Evolutionary conservation across 2,113 vertebrate genomes (phyloP).

Genomic region (Amazona guildingii): DNA sequence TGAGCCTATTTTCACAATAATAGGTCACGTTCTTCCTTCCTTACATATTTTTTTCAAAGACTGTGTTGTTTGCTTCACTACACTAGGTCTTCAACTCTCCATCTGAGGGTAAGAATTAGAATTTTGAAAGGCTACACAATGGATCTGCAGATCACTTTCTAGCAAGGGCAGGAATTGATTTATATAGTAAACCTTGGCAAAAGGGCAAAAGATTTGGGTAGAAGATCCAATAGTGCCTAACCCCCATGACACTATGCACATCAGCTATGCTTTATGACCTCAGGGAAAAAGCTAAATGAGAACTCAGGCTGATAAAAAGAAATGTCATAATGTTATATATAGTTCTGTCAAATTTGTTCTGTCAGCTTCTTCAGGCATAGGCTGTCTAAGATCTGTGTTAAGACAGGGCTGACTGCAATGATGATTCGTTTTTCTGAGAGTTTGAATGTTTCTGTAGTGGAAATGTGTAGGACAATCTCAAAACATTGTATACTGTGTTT

Average conservation of each 20-base stretch:
- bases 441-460: background rate
- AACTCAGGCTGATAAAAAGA: background rate
- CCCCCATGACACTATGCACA: fast-evolving
- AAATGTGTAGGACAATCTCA: fast-evolving
- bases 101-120: background rate
- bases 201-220: background rate
- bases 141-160: background rate
- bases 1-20: background rate
- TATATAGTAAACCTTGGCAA: background rate
- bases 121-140: background rate
- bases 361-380: background rate
- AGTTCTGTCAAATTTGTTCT: background rate
- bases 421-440: background rate
- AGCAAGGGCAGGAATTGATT: fast-evolving
- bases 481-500: background rate
- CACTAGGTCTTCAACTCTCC: background rate
- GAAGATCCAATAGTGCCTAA: background rate
- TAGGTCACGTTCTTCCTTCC: fast-evolving
- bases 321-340: background rate
- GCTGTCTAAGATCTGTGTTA: background rate
- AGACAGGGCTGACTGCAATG: background rate
- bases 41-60: background rate
- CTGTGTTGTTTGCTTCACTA: background rate
- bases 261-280: background rate
- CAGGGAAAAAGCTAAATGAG: background rate